Evolutionary conservation across 2,113 vertebrate genomes (phyloP).

Genomic region (Tamias sibiricus): DNA sequence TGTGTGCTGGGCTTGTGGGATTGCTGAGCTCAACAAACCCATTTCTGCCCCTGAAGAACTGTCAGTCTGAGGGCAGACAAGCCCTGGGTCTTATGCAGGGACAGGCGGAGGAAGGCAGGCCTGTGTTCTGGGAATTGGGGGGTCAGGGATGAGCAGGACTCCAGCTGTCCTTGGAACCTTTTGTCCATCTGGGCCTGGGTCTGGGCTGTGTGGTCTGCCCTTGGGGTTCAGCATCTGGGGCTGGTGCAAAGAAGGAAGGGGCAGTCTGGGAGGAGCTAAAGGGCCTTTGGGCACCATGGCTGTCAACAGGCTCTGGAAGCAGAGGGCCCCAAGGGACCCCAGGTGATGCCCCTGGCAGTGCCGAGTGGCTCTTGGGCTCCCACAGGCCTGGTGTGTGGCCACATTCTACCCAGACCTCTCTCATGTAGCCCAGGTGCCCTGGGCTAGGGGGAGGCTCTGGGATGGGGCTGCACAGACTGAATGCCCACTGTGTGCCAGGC

Average conservation of each 20-base stretch:
- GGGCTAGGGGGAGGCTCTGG: background rate
- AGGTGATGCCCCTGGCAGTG: too few relatives aligned
- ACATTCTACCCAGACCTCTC: background rate
- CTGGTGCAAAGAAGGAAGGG: background rate
- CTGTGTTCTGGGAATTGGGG: background rate
- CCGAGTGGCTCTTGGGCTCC: too few relatives aligned
- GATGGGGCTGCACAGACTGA: accelerated
- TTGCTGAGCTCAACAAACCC: background rate
- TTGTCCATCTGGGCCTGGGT: background rate
- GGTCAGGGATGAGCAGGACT: background rate
- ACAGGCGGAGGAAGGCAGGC: background rate
- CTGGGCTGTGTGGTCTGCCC: background rate
- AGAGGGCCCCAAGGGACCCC: background rate
- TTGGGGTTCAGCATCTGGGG: background rate
- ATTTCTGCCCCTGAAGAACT: background rate
- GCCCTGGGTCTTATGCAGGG: background rate
- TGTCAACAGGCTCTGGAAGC: background rate
- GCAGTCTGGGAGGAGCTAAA: background rate
- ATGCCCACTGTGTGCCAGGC: background rate
- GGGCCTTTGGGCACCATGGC: background rate
- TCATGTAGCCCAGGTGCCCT: background rate
- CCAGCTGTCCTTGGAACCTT: background rate
- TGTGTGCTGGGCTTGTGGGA: background rate
- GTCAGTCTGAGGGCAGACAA: background rate
- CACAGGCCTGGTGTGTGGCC: accelerated